phyloP scores from a whole-genome alignment of 2,888 invertebrate species.

The Acrocyrtus sp. region DNA sequence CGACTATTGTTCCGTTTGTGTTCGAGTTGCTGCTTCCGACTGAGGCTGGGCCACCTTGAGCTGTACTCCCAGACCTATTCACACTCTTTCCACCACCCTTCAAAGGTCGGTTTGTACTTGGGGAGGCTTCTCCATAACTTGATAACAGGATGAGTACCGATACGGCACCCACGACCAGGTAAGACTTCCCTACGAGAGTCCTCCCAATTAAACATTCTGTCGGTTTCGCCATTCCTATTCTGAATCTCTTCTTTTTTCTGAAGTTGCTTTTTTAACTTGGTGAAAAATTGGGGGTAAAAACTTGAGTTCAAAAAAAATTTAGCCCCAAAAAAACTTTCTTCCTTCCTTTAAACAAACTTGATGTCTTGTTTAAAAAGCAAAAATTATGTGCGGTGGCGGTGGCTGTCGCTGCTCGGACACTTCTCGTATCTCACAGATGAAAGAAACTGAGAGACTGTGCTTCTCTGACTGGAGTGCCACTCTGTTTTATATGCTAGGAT shows the following conservation, averaged over 20 bases:
- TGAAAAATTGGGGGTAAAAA: no score
- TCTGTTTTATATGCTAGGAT: constrained; percentile 48
- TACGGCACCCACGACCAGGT: constrained; percentile 20
- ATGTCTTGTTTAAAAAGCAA: no score
- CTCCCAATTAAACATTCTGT: no score
- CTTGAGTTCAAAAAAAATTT: no score
- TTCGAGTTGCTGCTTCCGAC: neutral
- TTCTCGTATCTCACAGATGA: constrained; percentile 51
- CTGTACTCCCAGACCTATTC: constrained; percentile 31
- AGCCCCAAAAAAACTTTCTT: no score
- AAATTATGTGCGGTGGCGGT: no score
- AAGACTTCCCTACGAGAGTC: constrained; percentile 13
- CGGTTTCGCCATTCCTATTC: neutral
- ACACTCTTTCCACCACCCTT: constrained; percentile 36
- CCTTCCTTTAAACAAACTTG: no score
- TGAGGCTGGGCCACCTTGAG: neutral
- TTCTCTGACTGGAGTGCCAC: constrained; percentile 42
- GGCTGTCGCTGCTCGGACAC: constrained; percentile 23
- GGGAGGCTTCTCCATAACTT: constrained; percentile 32
- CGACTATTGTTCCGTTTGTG: constrained; percentile 31
- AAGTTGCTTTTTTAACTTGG: no score
- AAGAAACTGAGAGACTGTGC: constrained; percentile 48
- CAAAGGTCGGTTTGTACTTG: no score
- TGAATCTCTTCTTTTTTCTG: no score
- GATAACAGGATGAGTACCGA: constrained; percentile 21